These are phyloP conservation scores for Scartelaos histophorus DNA, from an alignment of 2,113 vertebrate species.

Conservation along the genomic window DNA sequence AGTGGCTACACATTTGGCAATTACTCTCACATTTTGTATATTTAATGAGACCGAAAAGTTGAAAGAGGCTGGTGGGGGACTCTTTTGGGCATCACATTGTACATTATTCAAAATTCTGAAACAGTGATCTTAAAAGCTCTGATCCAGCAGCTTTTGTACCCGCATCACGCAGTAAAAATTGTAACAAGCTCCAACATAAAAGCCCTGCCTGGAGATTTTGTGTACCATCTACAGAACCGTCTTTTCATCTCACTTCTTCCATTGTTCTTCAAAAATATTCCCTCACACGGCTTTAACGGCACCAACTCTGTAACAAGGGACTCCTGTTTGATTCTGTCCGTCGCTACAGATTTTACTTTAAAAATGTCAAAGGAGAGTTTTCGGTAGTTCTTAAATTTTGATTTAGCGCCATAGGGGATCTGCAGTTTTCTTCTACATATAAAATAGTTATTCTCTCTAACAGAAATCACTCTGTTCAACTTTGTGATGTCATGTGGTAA, in stretches of 20 bases:
- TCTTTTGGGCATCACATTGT: not conserved
- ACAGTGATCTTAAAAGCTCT: not conserved
- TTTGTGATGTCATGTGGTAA: no score
- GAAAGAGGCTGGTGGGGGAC: no score
- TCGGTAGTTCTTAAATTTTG: not conserved
- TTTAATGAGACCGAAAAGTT: no score
- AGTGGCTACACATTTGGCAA: no score
- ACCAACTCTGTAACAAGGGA: not conserved
- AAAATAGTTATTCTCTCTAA: no score
- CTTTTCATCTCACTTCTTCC: not conserved
- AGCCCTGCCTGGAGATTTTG: not conserved
- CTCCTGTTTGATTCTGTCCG: not conserved
- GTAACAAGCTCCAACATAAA: not conserved
- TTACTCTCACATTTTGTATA: no score
- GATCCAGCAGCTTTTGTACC: not conserved
- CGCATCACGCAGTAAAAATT: not conserved
- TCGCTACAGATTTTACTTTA: not conserved
- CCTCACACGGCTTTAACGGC: not conserved
- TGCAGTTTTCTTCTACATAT: no score
- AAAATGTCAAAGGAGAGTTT: not conserved
- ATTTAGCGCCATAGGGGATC: not conserved
- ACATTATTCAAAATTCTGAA: not conserved
- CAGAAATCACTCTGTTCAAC: no score
- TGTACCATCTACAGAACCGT: not conserved
- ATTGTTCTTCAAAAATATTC: slow-evolving; percentile 4